A percentile compares a stretch with the other conserved stretches of the same genome.
Conservation (phyloP, 1,140 invertebrate genomes). For the Anagrus nilaparvatae region DNA sequence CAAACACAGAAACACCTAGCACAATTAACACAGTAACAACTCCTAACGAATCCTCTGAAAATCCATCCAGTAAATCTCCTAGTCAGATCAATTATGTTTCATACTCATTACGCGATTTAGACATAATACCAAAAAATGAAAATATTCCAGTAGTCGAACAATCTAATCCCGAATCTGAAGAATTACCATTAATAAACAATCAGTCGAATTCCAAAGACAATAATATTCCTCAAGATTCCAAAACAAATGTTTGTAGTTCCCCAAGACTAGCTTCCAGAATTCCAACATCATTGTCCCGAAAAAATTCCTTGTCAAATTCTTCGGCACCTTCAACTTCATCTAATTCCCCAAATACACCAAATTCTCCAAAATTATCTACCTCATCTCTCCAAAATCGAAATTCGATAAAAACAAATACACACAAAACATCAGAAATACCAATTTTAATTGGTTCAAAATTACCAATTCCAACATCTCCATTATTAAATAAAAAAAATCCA, state of each 20-base stretch:
- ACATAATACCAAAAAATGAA: slow-evolving; percentile 5
- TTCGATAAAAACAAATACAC: too few species aligned
- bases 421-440: neutral
- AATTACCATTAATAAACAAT: too few species aligned
- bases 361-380: slow-evolving; percentile 9
- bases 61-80: too few species aligned
- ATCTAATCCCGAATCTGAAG: too few species aligned
- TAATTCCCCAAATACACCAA: slow-evolving; percentile 13
- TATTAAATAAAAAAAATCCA: neutral
- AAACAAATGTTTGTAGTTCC: slow-evolving; percentile 12
- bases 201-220: slow-evolving; percentile 2
- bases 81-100: too few species aligned
- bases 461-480: neutral
- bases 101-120: too few species aligned
- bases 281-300: slow-evolving; percentile 34
- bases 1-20: too few species aligned
- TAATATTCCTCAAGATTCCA: slow-evolving; percentile 4
- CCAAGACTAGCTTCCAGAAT: slow-evolving; percentile 32
- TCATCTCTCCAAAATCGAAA: slow-evolving; percentile 4
- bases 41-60: too few species aligned
- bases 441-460: neutral
- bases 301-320: slow-evolving; percentile 21
- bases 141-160: too few species aligned
- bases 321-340: slow-evolving; percentile 8
- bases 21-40: too few species aligned